Percentiles rank a stretch among this genome's conserved stretches.
Conservation (phyloP, 1,140 invertebrate genomes). For the Helicorthomorpha holstii region DNA sequence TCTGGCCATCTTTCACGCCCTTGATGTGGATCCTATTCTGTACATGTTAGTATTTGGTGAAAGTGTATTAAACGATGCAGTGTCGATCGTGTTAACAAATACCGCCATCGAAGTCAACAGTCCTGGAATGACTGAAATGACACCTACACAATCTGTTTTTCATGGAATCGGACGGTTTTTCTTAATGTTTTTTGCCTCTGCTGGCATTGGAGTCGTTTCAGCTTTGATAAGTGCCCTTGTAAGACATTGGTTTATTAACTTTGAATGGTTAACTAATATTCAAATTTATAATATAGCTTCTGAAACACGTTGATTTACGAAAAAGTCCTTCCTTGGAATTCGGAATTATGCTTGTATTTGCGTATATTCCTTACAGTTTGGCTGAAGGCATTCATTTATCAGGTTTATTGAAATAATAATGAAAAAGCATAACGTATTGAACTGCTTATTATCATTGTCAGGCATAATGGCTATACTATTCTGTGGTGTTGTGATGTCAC, state of each 20-base stretch:
- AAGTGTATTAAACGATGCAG: conserved; percentile 94
- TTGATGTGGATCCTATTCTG: conserved; percentile 84
- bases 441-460: conserved; percentile 17
- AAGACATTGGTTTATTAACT: conserved; percentile 3
- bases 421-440: not conserved
- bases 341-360: conserved; percentile 95
- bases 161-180: conserved; percentile 79
- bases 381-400: conserved; percentile 93
- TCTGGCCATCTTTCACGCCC: conserved; percentile 92
- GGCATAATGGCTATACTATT: conserved; percentile 99
- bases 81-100: conserved; percentile 83
- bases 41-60: conserved; percentile 99
- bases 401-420: conserved; percentile 31
- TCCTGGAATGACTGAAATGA: conserved; percentile 41
- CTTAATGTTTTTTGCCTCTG: conserved; percentile 95
- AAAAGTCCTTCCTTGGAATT: conserved; percentile 97
- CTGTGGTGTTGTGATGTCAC: conserved; percentile 98
- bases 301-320: conserved; percentile 90
- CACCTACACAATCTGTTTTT: conserved; percentile 64
- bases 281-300: conserved; percentile 20
- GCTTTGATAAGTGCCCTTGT: conserved; percentile 84
- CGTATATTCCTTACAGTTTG: conserved; percentile 92
- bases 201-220: conserved; percentile 88
- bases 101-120: conserved; percentile 47
- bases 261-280: not conserved